A percentile compares a stretch with the other conserved stretches of the same genome.
These are phyloP conservation scores for Brachypteracias leptosomus DNA, from an alignment of 2,113 vertebrate genomes.

Conservation along the genomic window DNA sequence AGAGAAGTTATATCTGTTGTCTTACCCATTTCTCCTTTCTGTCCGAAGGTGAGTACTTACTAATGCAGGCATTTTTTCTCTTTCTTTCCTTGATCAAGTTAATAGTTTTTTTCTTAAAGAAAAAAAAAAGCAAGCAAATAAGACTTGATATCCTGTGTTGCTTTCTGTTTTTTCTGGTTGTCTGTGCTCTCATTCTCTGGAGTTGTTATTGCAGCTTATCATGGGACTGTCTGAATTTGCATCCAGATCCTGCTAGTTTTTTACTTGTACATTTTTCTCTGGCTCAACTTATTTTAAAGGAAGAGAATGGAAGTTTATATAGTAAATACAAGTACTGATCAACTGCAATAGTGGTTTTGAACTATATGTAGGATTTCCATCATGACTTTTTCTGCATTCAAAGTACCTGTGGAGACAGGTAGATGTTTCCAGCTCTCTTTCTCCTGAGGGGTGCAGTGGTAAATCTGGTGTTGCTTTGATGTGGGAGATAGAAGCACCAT, in stretches of 20 bases:
- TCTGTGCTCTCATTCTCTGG: neutral
- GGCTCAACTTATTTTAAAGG: neutral
- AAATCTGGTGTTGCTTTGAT: neutral
- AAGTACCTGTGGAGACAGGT: neutral
- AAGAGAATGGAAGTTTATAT: neutral
- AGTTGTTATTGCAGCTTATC: neutral
- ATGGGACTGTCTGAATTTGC: neutral
- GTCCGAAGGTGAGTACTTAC: neutral
- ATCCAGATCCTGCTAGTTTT: neutral
- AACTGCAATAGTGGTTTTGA: neutral
- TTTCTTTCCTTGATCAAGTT: neutral
- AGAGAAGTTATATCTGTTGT: neutral
- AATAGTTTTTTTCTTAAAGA: neutral
- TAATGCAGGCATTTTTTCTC: neutral
- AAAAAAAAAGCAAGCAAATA: neutral
- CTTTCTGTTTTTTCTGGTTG: neutral
- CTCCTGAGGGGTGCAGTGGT: neutral
- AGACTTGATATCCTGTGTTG: neutral
- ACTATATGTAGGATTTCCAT: neutral
- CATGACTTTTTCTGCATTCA: neutral
- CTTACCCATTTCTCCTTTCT: neutral
- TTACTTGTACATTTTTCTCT: neutral
- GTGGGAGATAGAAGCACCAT: neutral
- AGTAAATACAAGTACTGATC: neutral
- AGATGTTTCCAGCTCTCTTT: neutral